Evolutionary conservation across 2,888 invertebrate species (phyloP).

Genomic region (Diabrotica balteata): DNA sequence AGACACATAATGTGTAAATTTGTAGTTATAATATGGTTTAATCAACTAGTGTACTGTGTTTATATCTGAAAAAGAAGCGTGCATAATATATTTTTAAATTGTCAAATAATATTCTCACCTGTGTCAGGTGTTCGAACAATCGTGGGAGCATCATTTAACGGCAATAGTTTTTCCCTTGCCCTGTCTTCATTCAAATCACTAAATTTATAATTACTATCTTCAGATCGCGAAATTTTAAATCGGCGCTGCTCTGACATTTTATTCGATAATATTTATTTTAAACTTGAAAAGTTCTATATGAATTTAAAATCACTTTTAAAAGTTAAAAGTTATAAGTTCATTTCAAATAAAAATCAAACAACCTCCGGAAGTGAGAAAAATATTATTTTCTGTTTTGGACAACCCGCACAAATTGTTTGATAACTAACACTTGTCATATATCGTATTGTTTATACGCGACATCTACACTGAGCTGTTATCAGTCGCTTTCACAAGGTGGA

Average conservation of each 20-base stretch:
- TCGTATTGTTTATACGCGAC: slow-evolving; percentile 42
- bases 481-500: slow-evolving; percentile 2
- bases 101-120: too few species aligned
- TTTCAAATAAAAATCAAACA: slow-evolving; percentile 2
- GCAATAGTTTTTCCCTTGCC: slow-evolving; percentile 49
- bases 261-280: slow-evolving; percentile 40
- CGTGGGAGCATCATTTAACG: slow-evolving; percentile 36
- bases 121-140: slow-evolving; percentile 35
- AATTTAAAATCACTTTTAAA: not conserved
- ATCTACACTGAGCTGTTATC: slow-evolving; percentile 36
- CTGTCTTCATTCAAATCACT: slow-evolving; percentile 58
- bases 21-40: too few species aligned
- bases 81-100: too few species aligned
- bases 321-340: not conserved
- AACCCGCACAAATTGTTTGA: slow-evolving; percentile 41
- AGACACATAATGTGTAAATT: too few species aligned
- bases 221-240: slow-evolving; percentile 68
- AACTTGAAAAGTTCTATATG: slow-evolving; percentile 18
- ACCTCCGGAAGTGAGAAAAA: too few species aligned
- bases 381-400: slow-evolving; percentile 23
- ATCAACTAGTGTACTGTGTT: too few species aligned
- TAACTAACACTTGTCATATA: slow-evolving; percentile 44
- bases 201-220: slow-evolving; percentile 62
- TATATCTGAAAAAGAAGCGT: too few species aligned
- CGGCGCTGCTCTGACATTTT: slow-evolving; percentile 64